Percentiles rank a stretch among this genome's conserved stretches.
Conservation (phyloP, 2,113 vertebrate genomes). For the Etheostoma cragini region DNA sequence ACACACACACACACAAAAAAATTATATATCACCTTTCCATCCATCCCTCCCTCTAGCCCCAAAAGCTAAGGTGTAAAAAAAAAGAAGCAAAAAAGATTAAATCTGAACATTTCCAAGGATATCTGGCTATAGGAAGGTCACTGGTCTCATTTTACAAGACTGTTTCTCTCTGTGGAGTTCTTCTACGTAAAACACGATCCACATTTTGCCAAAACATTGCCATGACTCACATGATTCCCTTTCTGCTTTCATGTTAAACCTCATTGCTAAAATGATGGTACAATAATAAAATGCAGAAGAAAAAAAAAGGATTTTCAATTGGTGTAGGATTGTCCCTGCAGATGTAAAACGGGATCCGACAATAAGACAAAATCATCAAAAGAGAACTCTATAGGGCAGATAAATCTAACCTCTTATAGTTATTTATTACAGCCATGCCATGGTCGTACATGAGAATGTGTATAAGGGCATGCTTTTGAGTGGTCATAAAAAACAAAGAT, state of each 20-base stretch:
- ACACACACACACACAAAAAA: slow-evolving; percentile 7
- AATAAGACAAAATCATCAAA: slow-evolving; percentile 3
- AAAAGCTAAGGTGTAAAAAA: slow-evolving; percentile 53
- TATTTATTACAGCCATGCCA: slow-evolving; percentile 4
- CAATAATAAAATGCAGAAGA: neutral
- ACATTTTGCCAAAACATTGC: slow-evolving; percentile 12
- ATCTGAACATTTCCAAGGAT: slow-evolving; percentile 67
- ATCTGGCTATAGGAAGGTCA: slow-evolving; percentile 66
- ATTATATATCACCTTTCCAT: slow-evolving; percentile 20
- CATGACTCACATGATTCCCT: slow-evolving; percentile 1
- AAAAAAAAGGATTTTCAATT: slow-evolving; percentile 5
- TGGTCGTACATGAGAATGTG: slow-evolving; percentile 2
- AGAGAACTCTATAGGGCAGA: neutral
- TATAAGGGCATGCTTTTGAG: slow-evolving; percentile 20
- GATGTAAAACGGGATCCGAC: slow-evolving; percentile 1
- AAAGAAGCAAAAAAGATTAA: slow-evolving; percentile 48
- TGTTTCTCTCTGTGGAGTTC: slow-evolving; percentile 50
- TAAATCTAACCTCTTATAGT: neutral
- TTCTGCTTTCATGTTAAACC: slow-evolving; percentile 34
- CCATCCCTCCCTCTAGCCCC: slow-evolving; percentile 28
- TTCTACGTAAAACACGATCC: slow-evolving; percentile 19
- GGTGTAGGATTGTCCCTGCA: neutral
- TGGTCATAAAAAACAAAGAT: slow-evolving; percentile 38
- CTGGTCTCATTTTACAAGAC: slow-evolving; percentile 53
- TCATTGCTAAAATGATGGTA: neutral